These are phyloP conservation scores for Hormiphora californensis DNA, from an alignment of 37 sponge, comb jelly and placozoan genomes.

Conservation along the genomic window DNA sequence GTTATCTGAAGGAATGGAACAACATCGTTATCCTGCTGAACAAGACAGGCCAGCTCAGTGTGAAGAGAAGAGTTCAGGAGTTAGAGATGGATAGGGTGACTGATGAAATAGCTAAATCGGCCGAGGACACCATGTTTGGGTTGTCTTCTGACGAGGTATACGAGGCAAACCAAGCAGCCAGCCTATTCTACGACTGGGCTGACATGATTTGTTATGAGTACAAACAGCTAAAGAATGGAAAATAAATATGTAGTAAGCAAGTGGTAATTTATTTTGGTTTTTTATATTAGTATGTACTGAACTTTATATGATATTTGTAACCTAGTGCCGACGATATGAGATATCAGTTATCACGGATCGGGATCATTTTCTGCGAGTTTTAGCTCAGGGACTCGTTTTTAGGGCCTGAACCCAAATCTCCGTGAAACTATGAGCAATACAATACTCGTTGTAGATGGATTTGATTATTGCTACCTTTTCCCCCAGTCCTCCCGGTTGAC, in stretches of 20 bases:
- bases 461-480: too few species aligned
- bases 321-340: too few species aligned
- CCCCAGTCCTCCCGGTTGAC: neutral
- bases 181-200: conserved; percentile 43
- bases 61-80: conserved; percentile 34
- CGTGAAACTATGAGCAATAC: too few species aligned
- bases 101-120: neutral
- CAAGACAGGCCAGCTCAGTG: neutral
- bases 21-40: conserved; percentile 40
- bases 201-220: conserved; percentile 28
- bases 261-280: too few species aligned
- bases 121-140: neutral
- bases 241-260: too few species aligned
- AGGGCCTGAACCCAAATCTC: too few species aligned
- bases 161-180: conserved; percentile 45
- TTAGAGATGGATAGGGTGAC: neutral
- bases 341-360: too few species aligned
- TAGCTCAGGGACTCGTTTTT: too few species aligned
- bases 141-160: conserved; percentile 36
- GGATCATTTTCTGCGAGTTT: too few species aligned
- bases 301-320: too few species aligned
- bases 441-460: too few species aligned
- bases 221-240: neutral
- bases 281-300: too few species aligned
- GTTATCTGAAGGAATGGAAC: conserved; percentile 11